Evolutionary conservation across 2,888 invertebrate species (phyloP), one percentile per base, ranked within the genome.

Genomic region (Boloria euphrosyne): DNA sequence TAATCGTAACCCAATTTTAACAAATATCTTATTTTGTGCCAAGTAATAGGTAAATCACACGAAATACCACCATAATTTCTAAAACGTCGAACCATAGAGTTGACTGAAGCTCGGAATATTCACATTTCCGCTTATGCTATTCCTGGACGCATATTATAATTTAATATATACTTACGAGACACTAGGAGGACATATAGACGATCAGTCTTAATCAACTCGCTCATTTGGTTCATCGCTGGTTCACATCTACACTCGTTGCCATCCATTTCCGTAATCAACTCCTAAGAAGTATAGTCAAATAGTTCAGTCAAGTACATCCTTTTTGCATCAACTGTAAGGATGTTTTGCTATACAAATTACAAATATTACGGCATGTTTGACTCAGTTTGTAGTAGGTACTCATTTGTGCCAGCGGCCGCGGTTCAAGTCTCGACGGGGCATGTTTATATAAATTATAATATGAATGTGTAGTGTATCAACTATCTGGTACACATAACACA

Each of bases 141-240:
- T 57, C 46, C 57, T 57, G 46, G 57, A 57, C 46, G 27, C 13
- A 22, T 43, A 10, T 17, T 18, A 44, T 18, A 44, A 55, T 38
- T 38, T 38, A 44, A 16, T 57, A n/a, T 46, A 46, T 22, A 13
- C 22, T 57, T 57, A 22, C 16, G n/a, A 27, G 57, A n/a, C 5
- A n/a, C n/a, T 5, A n/a, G 13, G 14, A 50, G 14, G 16, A 58
- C 52, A 61, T 43, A 50, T 16, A 54, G 14, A 43, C 50, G 18
- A 68, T 68, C 65, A 51, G 38, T 68, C 68, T 55, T 54, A 68
- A 68, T 68, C 62, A 68, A 65, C 59, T 62, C 47, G 17, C 18
- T 14, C 43, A 50, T 68, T 62, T 59, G 54, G 55, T 50, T 65
- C 68, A 65, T 68, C 62, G 31, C 10, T 54, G 50, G 52, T 43